phyloP scores from a whole-genome alignment of 2,113 vertebrate species.

The Galeopterus variegatus region DNA sequence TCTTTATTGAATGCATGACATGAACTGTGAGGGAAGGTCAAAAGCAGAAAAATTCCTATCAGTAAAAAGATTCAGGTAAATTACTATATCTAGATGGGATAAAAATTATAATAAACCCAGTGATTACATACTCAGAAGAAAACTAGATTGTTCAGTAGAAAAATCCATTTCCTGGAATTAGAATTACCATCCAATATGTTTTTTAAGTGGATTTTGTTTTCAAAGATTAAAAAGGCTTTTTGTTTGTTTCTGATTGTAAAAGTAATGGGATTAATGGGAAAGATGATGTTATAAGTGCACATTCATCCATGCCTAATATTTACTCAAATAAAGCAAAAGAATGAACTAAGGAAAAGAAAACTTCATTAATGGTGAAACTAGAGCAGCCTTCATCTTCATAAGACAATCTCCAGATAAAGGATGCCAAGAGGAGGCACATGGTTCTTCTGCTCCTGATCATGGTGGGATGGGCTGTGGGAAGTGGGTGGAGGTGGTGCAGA shows the following conservation, averaged over 20 bases:
- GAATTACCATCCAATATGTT: slow-evolving; percentile 56
- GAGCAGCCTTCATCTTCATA: not conserved
- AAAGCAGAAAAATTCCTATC: not conserved
- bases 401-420: not conserved
- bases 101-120: not conserved
- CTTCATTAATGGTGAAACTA: slow-evolving; percentile 62
- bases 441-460: not conserved
- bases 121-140: slow-evolving; percentile 66
- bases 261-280: slow-evolving; percentile 73
- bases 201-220: slow-evolving; percentile 72
- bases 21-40: not conserved
- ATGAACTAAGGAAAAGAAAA: slow-evolving; percentile 59
- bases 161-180: slow-evolving; percentile 75
- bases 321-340: slow-evolving; percentile 67
- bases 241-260: slow-evolving; percentile 74
- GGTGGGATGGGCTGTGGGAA: not conserved
- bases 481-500: not conserved
- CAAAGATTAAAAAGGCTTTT: slow-evolving; percentile 71
- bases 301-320: slow-evolving; percentile 67
- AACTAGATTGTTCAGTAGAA: slow-evolving; percentile 51
- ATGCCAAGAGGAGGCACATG: not conserved
- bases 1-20: not conserved
- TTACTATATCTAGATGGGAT: not conserved
- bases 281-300: slow-evolving; percentile 28
- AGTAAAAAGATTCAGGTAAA: slow-evolving; percentile 18